Percentiles rank a stretch among this genome's conserved stretches.
Conservation (phyloP, 2,888 invertebrate species). For the Oligia fasciuncula region DNA sequence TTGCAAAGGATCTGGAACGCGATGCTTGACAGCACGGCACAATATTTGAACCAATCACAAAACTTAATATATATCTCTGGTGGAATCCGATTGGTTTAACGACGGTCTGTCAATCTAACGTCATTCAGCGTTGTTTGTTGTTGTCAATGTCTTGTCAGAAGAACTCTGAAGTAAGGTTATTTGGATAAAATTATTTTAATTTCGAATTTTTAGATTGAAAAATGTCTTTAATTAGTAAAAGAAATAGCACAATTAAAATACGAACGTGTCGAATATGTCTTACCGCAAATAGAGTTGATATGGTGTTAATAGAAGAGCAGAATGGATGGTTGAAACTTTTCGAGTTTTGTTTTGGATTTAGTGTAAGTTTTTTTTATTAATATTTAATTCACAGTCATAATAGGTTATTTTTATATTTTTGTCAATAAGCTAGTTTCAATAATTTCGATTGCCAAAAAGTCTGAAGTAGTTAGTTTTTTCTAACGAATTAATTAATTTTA, state of each 20-base stretch:
- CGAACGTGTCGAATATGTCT: conserved; percentile 75
- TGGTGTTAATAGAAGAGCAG: conserved; percentile 50
- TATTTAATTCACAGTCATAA: too few relatives aligned
- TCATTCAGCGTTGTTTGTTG: not conserved
- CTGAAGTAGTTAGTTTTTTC: not conserved
- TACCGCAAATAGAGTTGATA: conserved; percentile 57
- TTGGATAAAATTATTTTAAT: not conserved
- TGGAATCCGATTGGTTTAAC: not conserved
- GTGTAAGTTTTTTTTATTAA: conserved; percentile 67
- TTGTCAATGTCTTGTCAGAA: not conserved
- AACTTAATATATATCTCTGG: rapidly evolving
- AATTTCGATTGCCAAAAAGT: not conserved
- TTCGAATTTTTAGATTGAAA: not conserved
- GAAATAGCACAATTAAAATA: conserved; percentile 15
- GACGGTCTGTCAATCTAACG: not conserved
- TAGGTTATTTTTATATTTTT: not conserved
- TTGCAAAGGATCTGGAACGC: conserved; percentile 6
- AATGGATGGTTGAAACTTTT: conserved; percentile 68
- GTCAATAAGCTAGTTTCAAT: not conserved
- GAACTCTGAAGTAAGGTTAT: not conserved
- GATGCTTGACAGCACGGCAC: not conserved
- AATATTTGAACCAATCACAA: not conserved
- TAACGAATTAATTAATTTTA: conserved; percentile 2
- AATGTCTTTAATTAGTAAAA: conserved; percentile 19
- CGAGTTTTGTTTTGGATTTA: conserved; percentile 73